Percentiles rank a stretch among this genome's conserved stretches.
Evolutionary conservation across 2,113 vertebrate species (phyloP).

Genomic region (Caloenas nicobarica): DNA sequence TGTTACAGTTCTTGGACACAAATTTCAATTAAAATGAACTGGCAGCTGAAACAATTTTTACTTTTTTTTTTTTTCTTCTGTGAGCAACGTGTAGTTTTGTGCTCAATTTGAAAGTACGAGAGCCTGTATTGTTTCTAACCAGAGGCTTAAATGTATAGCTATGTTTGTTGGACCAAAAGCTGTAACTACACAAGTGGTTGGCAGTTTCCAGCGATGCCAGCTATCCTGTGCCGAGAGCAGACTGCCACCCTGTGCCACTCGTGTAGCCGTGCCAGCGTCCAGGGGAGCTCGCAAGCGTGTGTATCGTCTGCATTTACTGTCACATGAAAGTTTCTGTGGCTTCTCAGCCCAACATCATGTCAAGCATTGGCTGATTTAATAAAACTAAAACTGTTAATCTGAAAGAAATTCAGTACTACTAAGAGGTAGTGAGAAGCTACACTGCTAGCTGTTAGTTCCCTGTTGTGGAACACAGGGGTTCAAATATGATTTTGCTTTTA

Average conservation of each 20-base stretch:
- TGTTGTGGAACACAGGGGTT: background rate
- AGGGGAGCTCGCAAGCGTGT: background rate
- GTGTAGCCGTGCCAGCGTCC: background rate
- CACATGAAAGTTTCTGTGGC: background rate
- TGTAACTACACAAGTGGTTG: background rate
- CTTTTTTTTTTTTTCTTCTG: background rate
- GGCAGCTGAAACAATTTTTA: background rate
- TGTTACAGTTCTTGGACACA: background rate
- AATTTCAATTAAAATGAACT: background rate
- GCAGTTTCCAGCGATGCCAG: background rate
- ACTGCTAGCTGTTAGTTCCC: background rate
- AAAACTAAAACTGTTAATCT: background rate
- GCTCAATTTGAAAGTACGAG: background rate
- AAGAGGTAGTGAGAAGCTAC: background rate
- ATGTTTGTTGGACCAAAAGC: background rate
- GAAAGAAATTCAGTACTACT: background rate
- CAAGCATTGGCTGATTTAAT: background rate
- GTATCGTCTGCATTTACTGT: background rate
- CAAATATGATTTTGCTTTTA: background rate
- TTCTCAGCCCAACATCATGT: background rate
- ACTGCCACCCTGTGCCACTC: background rate
- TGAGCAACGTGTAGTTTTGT: background rate
- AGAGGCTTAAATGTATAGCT: background rate
- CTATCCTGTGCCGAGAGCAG: background rate
- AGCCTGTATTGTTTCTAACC: background rate